phyloP scores from a whole-genome alignment of 1,140 invertebrate genomes.

The Ladona fulva region DNA sequence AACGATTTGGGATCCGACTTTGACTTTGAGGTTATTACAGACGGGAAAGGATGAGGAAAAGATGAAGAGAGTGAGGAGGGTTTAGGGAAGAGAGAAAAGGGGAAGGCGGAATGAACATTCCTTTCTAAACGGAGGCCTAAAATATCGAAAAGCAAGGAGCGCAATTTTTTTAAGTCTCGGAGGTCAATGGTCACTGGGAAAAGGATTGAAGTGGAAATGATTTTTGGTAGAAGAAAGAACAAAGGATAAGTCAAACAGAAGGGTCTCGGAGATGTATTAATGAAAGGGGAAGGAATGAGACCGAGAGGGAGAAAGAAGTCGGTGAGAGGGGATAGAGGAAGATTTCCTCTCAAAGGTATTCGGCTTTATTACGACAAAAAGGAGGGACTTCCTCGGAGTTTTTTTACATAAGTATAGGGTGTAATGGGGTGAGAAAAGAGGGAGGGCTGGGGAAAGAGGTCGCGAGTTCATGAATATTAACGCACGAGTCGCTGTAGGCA shows the following conservation, averaged over 20 bases:
- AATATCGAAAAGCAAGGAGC: background rate
- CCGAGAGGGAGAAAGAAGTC: too few species aligned
- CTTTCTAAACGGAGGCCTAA: too few species aligned
- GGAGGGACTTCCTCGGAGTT: background rate
- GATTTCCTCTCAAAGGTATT: background rate
- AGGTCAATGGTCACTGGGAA: background rate
- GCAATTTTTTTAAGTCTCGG: background rate
- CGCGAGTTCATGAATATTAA: background rate
- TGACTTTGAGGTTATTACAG: background rate
- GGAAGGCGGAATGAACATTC: background rate
- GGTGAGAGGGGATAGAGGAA: background rate
- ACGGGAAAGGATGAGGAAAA: background rate
- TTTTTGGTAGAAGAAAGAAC: background rate
- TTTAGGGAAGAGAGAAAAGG: background rate
- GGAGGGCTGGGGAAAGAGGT: background rate
- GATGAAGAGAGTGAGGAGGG: background rate
- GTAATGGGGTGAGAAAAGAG: background rate
- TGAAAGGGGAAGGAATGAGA: background rate
- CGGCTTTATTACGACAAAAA: background rate
- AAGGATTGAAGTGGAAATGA: background rate
- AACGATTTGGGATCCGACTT: background rate
- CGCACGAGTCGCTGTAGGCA: too few species aligned
- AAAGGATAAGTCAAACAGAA: background rate
- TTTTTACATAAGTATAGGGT: background rate
- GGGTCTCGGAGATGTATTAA: background rate